A percentile compares a stretch with the other conserved stretches of the same genome.
phyloP scores from a whole-genome alignment of 2,113 vertebrate genomes.

The Pholis gunnellus region DNA sequence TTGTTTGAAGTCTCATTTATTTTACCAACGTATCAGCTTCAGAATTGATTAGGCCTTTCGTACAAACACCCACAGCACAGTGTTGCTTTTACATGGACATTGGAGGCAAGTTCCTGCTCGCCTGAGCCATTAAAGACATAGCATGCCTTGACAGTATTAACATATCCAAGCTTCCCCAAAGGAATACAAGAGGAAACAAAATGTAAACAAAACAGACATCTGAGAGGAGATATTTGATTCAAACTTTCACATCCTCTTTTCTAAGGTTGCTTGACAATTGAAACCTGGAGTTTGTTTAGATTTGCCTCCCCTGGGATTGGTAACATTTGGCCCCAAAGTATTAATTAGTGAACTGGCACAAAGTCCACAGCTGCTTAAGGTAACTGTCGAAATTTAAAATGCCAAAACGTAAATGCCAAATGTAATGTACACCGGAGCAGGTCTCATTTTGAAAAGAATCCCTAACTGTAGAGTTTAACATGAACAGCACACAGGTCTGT shows the following conservation, averaged over 20 bases:
- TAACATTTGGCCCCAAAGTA: constrained; percentile 75
- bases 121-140: constrained; percentile 67
- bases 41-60: constrained; percentile 79
- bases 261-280: constrained; percentile 74
- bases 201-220: constrained; percentile 80
- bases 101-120: constrained; percentile 69
- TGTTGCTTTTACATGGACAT: constrained; percentile 75
- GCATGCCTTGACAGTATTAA: constrained; percentile 76
- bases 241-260: constrained; percentile 76
- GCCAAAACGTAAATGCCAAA: constrained; percentile 40
- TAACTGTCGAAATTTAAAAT: constrained; percentile 48
- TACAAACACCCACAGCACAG: constrained; percentile 65
- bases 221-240: constrained; percentile 78
- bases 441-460: constrained; percentile 15
- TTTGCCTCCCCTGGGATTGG: constrained; percentile 68
- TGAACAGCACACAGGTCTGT: constrained; percentile 12
- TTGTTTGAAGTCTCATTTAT: constrained; percentile 84
- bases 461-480: constrained; percentile 13
- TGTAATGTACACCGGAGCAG: constrained; percentile 5
- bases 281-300: constrained; percentile 80
- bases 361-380: constrained; percentile 69
- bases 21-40: constrained; percentile 80
- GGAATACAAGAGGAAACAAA: constrained; percentile 72
- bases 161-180: constrained; percentile 71
- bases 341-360: constrained; percentile 72